Base-by-base conservation (phyloP, 1,140 invertebrate species). In the Zophobas morio region DNA sequence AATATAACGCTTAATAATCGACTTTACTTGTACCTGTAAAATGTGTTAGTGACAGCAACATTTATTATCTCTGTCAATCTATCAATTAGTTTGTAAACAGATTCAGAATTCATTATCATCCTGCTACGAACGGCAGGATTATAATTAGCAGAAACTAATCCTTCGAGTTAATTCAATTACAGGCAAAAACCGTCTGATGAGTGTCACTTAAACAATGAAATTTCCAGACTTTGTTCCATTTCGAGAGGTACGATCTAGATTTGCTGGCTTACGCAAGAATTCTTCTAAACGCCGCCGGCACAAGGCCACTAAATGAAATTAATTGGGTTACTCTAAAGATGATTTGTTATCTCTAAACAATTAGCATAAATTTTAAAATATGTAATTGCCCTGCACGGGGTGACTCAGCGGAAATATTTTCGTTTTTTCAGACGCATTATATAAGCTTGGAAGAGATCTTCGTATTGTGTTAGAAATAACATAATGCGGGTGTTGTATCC, bases 1-100 rank as follows among this genome's bases (percentile, higher is more conserved):
- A 51, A 51, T 51, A 57, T 57, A 42, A 42, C 3, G 37, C 33
- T 66, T 42, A 40, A 42, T 66, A 66, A 66, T 66, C 39, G 60
- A 66, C 60, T 40, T 32, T 32, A 42, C 39, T 20, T 63, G n/a
- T 63, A 36, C 36, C 37, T 8, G 5, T 63, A 63, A 63, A 63
- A 63, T 66, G 40, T 42, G 60, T 46, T 66, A 66, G 8, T 66
- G 60, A 66, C 60, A 40, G 60, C 60, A 42, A 66, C 60, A 66
- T 66, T 40, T 66, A 66, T 66, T 42, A 66, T 20, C 8, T 40
- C 39, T 66, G 39, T 66, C 60, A 66, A 42, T 66, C 60, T 40
- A 32, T 42, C 60, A 42, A 66, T 60, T 60, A 39, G 32, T 36
- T 8, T 35, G 56, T 32, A 60, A 60, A 60, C 56, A 5, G 56